A percentile compares a stretch with the other conserved stretches of the same genome.
Evolutionary conservation across 2,113 vertebrate genomes (phyloP).

Genomic region (Carassius auratus): DNA sequence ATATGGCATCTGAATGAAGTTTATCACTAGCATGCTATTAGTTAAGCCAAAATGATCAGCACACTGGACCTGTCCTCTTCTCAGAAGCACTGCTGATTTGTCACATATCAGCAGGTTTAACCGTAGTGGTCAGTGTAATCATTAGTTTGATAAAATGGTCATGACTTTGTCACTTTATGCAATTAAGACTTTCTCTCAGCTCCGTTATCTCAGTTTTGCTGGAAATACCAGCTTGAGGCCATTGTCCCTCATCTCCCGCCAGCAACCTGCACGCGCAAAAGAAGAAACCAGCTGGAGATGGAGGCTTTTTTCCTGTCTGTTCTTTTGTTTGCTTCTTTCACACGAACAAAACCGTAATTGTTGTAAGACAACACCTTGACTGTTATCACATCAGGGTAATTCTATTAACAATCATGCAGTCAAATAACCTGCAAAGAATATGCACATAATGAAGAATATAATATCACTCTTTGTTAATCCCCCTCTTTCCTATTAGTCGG

Average conservation of each 20-base stretch:
- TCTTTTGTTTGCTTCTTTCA: background rate
- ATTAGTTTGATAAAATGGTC: background rate
- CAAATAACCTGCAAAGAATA: constrained; percentile 7
- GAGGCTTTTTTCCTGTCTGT: background rate
- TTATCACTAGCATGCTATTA: background rate
- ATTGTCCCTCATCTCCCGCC: background rate
- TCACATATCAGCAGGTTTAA: background rate
- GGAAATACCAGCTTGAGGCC: background rate
- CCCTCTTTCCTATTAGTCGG: background rate
- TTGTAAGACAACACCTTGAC: background rate
- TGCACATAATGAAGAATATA: background rate
- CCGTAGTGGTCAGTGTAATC: background rate
- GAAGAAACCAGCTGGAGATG: background rate
- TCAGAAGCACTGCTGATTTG: background rate
- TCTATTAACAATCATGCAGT: background rate
- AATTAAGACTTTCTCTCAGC: background rate
- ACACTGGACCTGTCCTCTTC: background rate
- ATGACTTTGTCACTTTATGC: background rate
- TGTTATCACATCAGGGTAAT: constrained; percentile 4
- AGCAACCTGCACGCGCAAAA: background rate
- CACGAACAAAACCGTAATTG: background rate
- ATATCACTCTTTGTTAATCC: constrained; percentile 8
- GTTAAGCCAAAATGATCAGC: background rate
- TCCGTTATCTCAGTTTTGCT: background rate
- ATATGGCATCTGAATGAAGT: too few species aligned